Percentiles rank a stretch among this genome's conserved stretches.
phyloP scores from a whole-genome alignment of 1,140 invertebrate species.

The Batillaria attramentaria region DNA sequence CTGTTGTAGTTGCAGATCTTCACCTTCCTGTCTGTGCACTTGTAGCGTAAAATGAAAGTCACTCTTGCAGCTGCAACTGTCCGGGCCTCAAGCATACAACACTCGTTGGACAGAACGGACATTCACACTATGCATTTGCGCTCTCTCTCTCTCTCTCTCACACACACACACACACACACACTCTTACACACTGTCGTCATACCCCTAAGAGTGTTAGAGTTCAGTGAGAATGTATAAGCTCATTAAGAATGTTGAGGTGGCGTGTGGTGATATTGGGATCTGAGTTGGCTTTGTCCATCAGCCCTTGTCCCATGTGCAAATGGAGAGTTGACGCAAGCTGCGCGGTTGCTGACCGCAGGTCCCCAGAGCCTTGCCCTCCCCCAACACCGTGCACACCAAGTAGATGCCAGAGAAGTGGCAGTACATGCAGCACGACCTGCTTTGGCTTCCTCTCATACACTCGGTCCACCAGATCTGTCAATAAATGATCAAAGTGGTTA shows the following conservation, averaged over 20 bases:
- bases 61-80: no score
- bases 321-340: conserved; percentile 60
- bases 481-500: conserved; percentile 30
- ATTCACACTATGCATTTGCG: not conserved
- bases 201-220: not conserved
- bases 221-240: conserved; percentile 41
- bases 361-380: conserved; percentile 58
- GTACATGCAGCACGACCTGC: conserved; percentile 67
- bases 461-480: conserved; percentile 63
- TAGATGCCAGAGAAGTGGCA: conserved; percentile 70
- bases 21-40: no score
- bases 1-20: no score
- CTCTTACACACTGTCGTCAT: not conserved
- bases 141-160: no score
- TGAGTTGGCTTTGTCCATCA: conserved; percentile 64
- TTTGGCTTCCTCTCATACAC: conserved; percentile 69
- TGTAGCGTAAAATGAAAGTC: no score
- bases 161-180: no score
- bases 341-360: conserved; percentile 61
- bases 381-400: conserved; percentile 61
- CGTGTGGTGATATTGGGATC: conserved; percentile 62
- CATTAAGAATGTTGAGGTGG: conserved; percentile 63
- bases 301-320: conserved; percentile 60
- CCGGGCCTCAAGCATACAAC: not conserved
- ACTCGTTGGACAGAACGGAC: not conserved